phyloP scores from a whole-genome alignment of 2,113 vertebrate genomes.

The Oceanites oceanicus region DNA sequence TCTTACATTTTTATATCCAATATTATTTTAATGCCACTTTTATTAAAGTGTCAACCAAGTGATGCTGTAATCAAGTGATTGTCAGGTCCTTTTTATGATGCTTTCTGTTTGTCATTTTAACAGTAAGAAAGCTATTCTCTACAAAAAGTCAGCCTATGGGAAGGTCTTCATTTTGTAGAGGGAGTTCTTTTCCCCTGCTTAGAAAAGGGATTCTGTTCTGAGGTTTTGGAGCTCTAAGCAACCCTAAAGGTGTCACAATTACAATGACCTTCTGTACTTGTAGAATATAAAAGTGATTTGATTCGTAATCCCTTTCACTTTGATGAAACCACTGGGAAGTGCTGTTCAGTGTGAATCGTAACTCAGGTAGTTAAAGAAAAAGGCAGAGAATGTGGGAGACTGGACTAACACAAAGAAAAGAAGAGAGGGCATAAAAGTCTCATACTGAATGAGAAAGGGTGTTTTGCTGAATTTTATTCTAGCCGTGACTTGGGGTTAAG shows the following conservation, averaged over 20 bases:
- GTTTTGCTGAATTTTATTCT: not conserved
- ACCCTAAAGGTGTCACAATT: not conserved
- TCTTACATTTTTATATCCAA: constrained; percentile 36
- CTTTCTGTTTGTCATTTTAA: constrained; percentile 57
- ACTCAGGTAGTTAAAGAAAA: not conserved
- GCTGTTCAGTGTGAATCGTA: not conserved
- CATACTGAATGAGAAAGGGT: not conserved
- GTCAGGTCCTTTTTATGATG: constrained; percentile 21
- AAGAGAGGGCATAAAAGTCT: not conserved
- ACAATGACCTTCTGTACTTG: not conserved
- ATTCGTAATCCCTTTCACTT: not conserved
- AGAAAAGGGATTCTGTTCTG: constrained; percentile 3
- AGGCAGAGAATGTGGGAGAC: not conserved
- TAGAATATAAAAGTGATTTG: constrained; percentile 13
- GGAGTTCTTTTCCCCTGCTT: not conserved
- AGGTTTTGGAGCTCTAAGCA: constrained; percentile 15
- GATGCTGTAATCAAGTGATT: constrained; percentile 21
- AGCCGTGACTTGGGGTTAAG: not conserved
- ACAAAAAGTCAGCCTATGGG: not conserved
- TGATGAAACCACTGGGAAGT: not conserved
- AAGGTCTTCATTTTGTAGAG: not conserved
- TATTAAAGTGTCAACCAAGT: constrained; percentile 55
- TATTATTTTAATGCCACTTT: constrained; percentile 56
- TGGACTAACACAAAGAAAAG: not conserved
- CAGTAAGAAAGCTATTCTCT: constrained; percentile 13